Evolutionary conservation across 1,140 invertebrate genomes (phyloP), one percentile per base, ranked within the genome.

Genomic region (Drosophila fuyamai): DNA sequence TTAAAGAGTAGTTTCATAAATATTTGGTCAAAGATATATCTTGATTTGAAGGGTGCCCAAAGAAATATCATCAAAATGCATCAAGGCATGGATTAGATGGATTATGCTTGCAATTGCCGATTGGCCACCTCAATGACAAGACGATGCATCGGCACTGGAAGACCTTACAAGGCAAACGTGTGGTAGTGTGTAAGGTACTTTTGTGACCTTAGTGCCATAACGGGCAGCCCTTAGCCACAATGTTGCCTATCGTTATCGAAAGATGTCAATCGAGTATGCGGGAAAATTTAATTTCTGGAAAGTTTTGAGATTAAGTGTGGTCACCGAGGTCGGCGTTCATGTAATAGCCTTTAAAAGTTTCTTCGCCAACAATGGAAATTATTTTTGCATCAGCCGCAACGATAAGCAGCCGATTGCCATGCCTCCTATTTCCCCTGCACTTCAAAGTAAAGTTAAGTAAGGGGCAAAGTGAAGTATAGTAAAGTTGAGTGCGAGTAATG

Each of bases 381-480:
- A 79, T 75, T 83, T 82, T 46, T 50, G 62, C 65, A 81, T 79
- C 56, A 79, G 23, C 51, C 41, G 63, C 51, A 10, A 72, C 65
- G 79, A 81, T 81, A 81, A 76, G 38, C 29, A 10, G 44, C n/a
- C 48, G 23, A 48, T 48, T 51, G 48, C n/a, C 50, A 58, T 10
- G 36, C 57, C 44, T 13, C 58, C 16, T 14, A 8, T 18, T 18
- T 38, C 32, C 23, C 36, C 35, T 23, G 36, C n/a, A 48, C 16
- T 55, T 70, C 10, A 35, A 13, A 40, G 16, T 14, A 75, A 27
- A 65, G 40, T n/a, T 27, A 65, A 56, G 44, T 43, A 54, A 14
- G 43, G 10, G 43, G 10, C 29, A 29, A 36, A 50, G 70, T 44
- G 29, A 46, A 73, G 60, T 73, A 57, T 56, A 48, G 66, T 66